Conservation (phyloP, 1,140 invertebrate species). For the Drosophila ogumai region DNA sequence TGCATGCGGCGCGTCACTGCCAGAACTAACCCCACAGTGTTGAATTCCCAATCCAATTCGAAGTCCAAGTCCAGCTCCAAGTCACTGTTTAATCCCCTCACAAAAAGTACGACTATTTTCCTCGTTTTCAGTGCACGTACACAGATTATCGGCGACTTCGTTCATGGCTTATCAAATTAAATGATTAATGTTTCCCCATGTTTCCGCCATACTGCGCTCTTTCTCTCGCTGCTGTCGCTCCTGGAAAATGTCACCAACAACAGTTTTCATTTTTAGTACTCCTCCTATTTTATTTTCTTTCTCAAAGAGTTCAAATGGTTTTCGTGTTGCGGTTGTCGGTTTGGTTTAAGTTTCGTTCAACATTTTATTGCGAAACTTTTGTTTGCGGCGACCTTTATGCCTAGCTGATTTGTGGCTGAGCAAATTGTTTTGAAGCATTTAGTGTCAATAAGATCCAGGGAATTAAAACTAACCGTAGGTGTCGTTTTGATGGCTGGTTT, state of each 20-base stretch:
- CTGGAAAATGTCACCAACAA: slow-evolving; percentile 66
- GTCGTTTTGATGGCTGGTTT: slow-evolving; percentile 1
- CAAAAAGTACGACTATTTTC: neutral
- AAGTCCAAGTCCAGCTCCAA: neutral
- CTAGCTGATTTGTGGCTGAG: slow-evolving; percentile 52
- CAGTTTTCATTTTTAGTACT: slow-evolving; percentile 53
- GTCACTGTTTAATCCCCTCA: neutral
- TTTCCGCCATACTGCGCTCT: slow-evolving; percentile 11
- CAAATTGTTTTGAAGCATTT: slow-evolving; percentile 22
- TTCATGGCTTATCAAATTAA: slow-evolving; percentile 82
- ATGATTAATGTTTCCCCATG: slow-evolving; percentile 71
- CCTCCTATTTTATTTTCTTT: slow-evolving; percentile 25
- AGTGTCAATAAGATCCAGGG: slow-evolving; percentile 10
- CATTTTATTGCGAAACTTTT: slow-evolving; percentile 80
- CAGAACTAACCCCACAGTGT: slow-evolving; percentile 40
- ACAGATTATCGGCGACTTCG: slow-evolving; percentile 73
- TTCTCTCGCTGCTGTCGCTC: slow-evolving; percentile 11
- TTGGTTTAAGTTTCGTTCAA: slow-evolving; percentile 57
- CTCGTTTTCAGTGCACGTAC: slow-evolving; percentile 44
- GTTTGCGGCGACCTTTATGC: slow-evolving; percentile 59
- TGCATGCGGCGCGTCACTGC: slow-evolving; percentile 63
- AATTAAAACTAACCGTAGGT: slow-evolving; percentile 16
- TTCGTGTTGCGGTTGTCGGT: slow-evolving; percentile 37
- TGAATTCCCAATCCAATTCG: slow-evolving; percentile 10
- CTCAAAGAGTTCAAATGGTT: slow-evolving; percentile 45